A percentile compares a stretch with the other conserved stretches of the same genome.
These are phyloP conservation scores for Ophion slaviceki DNA, from an alignment of 2,888 invertebrate genomes.

Conservation along the genomic window DNA sequence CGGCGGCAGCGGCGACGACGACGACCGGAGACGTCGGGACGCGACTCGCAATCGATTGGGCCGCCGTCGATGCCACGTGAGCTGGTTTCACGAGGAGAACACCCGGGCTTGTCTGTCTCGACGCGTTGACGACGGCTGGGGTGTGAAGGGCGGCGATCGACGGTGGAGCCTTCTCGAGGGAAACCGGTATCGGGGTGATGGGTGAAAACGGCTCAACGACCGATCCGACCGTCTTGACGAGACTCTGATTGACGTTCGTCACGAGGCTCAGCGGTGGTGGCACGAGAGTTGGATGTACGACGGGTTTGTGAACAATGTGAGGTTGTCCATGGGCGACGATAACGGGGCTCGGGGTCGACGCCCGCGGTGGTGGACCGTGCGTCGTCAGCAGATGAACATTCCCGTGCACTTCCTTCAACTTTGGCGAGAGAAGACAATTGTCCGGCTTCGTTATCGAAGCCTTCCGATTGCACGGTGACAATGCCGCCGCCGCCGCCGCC, in stretches of 20 bases:
- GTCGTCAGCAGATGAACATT: constrained; percentile 88
- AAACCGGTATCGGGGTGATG: constrained; percentile 56
- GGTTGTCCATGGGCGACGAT: constrained; percentile 82
- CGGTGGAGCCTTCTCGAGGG: constrained; percentile 69
- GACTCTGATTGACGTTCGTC: constrained; percentile 71
- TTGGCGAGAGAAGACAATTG: constrained; percentile 73
- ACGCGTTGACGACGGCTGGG: constrained; percentile 54
- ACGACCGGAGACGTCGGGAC: constrained; percentile 62
- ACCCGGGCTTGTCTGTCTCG: constrained; percentile 67
- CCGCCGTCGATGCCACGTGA: constrained; percentile 73
- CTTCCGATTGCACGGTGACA: constrained; percentile 70
- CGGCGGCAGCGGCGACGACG: constrained; percentile 66
- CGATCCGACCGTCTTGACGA: constrained; percentile 79
- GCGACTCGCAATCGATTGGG: constrained; percentile 74
- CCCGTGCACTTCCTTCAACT: constrained; percentile 80
- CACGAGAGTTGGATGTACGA: constrained; percentile 72
- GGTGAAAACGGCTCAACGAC: constrained; percentile 72
- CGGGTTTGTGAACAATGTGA: constrained; percentile 75
- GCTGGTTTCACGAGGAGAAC: constrained; percentile 71
- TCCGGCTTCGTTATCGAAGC: constrained; percentile 69
- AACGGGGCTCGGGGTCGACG: constrained; percentile 84
- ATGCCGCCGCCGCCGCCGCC: constrained; percentile 28
- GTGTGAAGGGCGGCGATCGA: constrained; percentile 43
- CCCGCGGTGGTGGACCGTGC: constrained; percentile 87
- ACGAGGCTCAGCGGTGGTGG: constrained; percentile 67